Conservation (phyloP, 2,888 invertebrate genomes). For the Imbricaverruca yamaguchii region DNA sequence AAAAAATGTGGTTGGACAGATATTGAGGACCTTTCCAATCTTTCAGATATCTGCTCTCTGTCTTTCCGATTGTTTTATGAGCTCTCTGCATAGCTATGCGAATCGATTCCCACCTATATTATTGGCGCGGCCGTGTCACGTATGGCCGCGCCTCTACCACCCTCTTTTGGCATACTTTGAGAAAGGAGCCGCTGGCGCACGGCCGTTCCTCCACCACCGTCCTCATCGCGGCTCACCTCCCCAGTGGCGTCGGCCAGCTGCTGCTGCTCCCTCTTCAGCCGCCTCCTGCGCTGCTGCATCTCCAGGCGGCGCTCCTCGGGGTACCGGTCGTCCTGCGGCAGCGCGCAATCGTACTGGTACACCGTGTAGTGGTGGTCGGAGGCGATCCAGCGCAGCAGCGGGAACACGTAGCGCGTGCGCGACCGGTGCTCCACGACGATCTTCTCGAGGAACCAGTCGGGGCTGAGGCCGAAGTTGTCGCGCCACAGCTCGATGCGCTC, state of each 20-base stretch:
- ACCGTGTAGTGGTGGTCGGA: neutral
- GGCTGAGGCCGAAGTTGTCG: constrained; percentile 11
- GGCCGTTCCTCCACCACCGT: no score
- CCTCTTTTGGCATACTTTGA: no score
- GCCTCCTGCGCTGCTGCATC: constrained; percentile 1
- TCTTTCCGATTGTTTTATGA: no score
- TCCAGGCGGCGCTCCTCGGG: neutral
- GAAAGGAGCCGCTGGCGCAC: no score
- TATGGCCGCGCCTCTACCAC: no score
- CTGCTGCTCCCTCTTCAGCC: constrained; percentile 12
- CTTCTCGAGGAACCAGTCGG: neutral
- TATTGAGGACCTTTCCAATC: no score
- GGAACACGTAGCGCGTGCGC: constrained; percentile 19
- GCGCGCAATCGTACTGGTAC: constrained; percentile 3
- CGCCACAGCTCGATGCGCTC: constrained; percentile 15
- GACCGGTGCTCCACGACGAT: constrained; percentile 14
- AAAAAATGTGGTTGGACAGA: no score
- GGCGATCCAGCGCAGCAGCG: constrained; percentile 4
- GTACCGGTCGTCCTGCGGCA: constrained; percentile 15
- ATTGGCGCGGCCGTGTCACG: no score
- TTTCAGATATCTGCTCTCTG: no score
- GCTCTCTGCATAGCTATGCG: no score
- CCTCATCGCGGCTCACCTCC: neutral
- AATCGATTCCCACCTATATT: no score
- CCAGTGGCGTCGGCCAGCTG: neutral